phyloP scores from a whole-genome alignment of 1,140 invertebrate species.

The Pristionchus pacificus region DNA sequence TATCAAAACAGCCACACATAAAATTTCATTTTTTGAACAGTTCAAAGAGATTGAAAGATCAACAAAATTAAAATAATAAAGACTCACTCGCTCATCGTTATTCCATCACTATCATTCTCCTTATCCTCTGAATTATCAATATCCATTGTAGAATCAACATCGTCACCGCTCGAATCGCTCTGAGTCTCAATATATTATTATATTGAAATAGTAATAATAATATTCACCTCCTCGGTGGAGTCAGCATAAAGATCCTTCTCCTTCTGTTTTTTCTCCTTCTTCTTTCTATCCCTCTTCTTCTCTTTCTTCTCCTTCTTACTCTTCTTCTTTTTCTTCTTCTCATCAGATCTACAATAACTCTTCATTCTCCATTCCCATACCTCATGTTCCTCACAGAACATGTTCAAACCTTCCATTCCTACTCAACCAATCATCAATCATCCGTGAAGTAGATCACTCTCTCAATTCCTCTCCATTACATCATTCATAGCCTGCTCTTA shows the following conservation, averaged over 20 bases:
- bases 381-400: too few relatives aligned
- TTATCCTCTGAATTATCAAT: not conserved
- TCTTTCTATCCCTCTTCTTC: too few relatives aligned
- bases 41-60: too few relatives aligned
- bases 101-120: not conserved
- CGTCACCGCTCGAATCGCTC: not conserved
- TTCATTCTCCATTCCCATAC: too few relatives aligned
- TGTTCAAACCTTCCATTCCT: too few relatives aligned
- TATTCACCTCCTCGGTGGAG: not conserved
- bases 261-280: not conserved
- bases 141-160: not conserved
- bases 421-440: too few relatives aligned
- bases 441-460: too few relatives aligned
- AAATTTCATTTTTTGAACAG: too few relatives aligned
- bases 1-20: too few relatives aligned
- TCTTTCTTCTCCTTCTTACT: constrained; percentile 7
- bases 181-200: not conserved
- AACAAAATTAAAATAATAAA: too few relatives aligned
- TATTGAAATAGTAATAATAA: not conserved
- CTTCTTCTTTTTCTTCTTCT: constrained; percentile 4
- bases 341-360: not conserved
- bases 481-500: too few relatives aligned
- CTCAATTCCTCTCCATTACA: too few relatives aligned
- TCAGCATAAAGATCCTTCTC: not conserved
- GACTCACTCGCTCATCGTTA: not conserved